phyloP scores from a whole-genome alignment of 2,113 vertebrate species.

The Eudyptes chrysolophus region DNA sequence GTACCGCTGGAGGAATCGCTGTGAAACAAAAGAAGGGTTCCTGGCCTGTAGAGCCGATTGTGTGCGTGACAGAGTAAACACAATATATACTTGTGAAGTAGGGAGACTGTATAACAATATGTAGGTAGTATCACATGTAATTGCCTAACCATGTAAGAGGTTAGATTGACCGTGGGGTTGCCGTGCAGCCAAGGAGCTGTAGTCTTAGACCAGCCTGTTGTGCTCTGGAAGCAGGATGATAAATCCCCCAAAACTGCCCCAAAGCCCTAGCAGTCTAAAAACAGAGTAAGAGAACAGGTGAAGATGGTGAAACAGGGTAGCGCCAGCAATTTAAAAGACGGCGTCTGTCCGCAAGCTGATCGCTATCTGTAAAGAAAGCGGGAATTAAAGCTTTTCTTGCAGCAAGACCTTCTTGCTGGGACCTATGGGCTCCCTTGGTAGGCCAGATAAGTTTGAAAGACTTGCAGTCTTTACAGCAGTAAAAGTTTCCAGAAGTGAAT shows the following conservation, averaged over 20 bases:
- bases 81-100: neutral
- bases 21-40: neutral
- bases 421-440: neutral
- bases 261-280: neutral
- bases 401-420: neutral
- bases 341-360: neutral
- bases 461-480: neutral
- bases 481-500: neutral
- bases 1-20: neutral
- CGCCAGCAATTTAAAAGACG: neutral
- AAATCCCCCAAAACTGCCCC: neutral
- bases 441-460: neutral
- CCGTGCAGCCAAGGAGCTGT: neutral
- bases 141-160: neutral
- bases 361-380: neutral
- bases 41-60: neutral
- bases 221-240: neutral
- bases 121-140: neutral
- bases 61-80: neutral
- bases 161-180: neutral
- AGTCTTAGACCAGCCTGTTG: neutral
- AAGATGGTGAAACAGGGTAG: neutral
- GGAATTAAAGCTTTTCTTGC: neutral
- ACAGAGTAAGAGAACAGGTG: neutral
- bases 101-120: neutral